Conservation (phyloP, 2,888 invertebrate species). For the Prosapia bicincta region DNA sequence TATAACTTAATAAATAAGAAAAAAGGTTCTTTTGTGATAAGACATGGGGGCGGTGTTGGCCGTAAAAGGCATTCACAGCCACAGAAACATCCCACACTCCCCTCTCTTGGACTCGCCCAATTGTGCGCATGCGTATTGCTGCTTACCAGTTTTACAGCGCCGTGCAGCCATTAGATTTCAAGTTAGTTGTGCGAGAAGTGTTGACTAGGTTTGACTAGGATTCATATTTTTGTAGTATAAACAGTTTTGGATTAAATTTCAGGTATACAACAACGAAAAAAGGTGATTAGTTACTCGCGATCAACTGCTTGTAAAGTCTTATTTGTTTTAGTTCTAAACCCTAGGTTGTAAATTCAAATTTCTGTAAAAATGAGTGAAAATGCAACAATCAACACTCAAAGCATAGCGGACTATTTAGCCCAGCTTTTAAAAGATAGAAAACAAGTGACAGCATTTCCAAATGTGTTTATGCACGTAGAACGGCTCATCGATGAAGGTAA, state of each 20-base stretch:
- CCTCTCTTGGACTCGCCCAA: not conserved
- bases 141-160: not conserved
- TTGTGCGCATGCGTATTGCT: slow-evolving; percentile 17
- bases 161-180: slow-evolving; percentile 22
- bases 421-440: slow-evolving; percentile 99
- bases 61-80: slow-evolving; percentile 15
- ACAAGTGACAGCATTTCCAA: slow-evolving; percentile 98
- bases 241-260: not conserved
- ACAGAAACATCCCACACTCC: not conserved
- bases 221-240: not conserved
- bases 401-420: slow-evolving; percentile 99
- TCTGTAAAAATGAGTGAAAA: slow-evolving; percentile 36
- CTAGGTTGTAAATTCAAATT: not conserved
- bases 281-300: not conserved
- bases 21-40: not conserved
- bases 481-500: slow-evolving; percentile 99
- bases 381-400: slow-evolving; percentile 64
- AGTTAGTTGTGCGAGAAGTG: slow-evolving; percentile 13
- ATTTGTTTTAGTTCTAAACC: not conserved
- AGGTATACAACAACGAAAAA: not conserved
- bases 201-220: not conserved
- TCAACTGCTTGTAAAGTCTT: not conserved
- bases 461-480: slow-evolving; percentile 99
- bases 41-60: slow-evolving; percentile 21
- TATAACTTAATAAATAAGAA: not conserved